phyloP scores from a whole-genome alignment of 92 coral and sea anemone species.

The Plumapathes pennacea region DNA sequence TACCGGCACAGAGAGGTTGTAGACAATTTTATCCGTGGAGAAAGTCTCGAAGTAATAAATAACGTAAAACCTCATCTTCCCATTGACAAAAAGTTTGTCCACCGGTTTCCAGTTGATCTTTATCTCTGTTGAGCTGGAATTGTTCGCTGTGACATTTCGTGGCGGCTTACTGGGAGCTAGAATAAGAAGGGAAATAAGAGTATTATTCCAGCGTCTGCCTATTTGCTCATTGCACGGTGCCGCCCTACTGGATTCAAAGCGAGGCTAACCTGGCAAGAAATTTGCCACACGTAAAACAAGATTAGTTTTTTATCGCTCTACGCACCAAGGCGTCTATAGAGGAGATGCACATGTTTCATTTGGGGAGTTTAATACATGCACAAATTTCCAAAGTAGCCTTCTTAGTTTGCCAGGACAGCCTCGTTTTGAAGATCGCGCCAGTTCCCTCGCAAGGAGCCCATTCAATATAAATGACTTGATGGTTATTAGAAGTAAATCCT shows the following conservation, averaged over 20 bases:
- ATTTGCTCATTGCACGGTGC: too few species aligned
- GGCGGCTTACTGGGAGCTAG: slow-evolving; percentile 68
- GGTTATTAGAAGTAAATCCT: not conserved
- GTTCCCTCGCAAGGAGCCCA: not conserved
- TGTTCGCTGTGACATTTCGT: slow-evolving; percentile 38
- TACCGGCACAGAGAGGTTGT: slow-evolving; percentile 29
- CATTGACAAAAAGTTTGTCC: slow-evolving; percentile 53
- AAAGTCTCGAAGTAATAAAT: slow-evolving; percentile 27
- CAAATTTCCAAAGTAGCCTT: too few species aligned
- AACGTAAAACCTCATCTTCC: slow-evolving; percentile 48
- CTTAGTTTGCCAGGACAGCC: not conserved
- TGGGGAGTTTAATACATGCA: too few species aligned
- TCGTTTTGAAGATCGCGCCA: not conserved
- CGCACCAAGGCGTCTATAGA: too few species aligned
- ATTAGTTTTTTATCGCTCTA: too few species aligned
- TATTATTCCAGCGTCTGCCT: not conserved
- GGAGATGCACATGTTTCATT: too few species aligned
- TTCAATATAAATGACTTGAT: not conserved
- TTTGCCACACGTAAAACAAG: not conserved
- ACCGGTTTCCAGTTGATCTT: slow-evolving; percentile 58
- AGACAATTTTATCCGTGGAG: slow-evolving; percentile 17
- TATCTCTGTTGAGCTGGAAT: slow-evolving; percentile 33
- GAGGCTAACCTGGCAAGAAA: too few species aligned
- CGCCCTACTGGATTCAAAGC: too few species aligned
- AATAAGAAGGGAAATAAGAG: not conserved